Base-by-base conservation (phyloP, 2,797 vertebrate genomes). In the Coccyzus lansbergi region DNA sequence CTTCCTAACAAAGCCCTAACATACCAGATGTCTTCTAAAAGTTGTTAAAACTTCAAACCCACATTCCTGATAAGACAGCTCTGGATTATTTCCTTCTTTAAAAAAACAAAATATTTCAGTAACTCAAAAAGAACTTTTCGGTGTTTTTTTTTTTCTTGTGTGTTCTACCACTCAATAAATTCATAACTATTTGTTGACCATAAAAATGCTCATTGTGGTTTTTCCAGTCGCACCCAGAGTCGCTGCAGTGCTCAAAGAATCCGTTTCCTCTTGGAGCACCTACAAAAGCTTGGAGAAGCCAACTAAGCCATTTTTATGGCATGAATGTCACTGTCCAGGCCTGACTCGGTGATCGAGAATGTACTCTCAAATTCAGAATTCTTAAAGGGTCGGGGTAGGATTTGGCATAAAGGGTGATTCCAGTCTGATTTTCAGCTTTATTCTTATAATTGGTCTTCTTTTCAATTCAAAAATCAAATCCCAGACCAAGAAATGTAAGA, bases 131-230 rank as follows among this genome's bases (percentile, higher is more conserved):
- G 71, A 80, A 63, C 15, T 16, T 46, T 1, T n/a, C n/a, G n/a
- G n/a, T n/a, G n/a, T n/a, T n/a, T 38, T 80, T 79, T 74, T 86
- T 81, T 85, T 51, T 14, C 56, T 77, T 74, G 77, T 95, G 91
- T 96, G 71, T 75, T 86, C 64, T 87, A 44, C 58, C 6, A 6
- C 76, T 93, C 83, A 97, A 96, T 97, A 96, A 97, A 97, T 93
- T 46, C 69, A 6, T 96, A 95, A 93, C 88, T 82, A 52, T 88
- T 92, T 82, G 90, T 83, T 85, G 86, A 90, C 64, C 58, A 36
- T 63, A 52, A 21, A 68, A 68, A 40, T 7, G 36, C 21, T 38
- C 64, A 29, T 4, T 26, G 53, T 93, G 49, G 1, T 22, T 95
- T 86, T 79, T 36, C 58, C 68, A 46, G 63, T 17, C 28, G 11